phyloP scores from a whole-genome alignment of 2,888 invertebrate genomes.

The Euproctis similis region DNA sequence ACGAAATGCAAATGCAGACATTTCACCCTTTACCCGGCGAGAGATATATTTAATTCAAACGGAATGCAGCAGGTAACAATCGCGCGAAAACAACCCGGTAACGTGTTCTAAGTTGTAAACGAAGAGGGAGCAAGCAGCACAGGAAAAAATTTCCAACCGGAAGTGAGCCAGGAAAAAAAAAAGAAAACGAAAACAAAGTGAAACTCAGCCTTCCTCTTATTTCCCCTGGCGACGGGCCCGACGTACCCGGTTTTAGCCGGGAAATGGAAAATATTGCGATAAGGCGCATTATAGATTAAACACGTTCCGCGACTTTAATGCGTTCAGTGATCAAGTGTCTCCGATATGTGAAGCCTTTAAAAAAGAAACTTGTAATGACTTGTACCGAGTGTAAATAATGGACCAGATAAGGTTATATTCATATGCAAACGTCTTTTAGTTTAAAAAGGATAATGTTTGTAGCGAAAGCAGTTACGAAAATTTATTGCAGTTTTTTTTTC shows the following conservation, averaged over 20 bases:
- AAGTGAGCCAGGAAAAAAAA: no score
- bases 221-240: constrained; percentile 70
- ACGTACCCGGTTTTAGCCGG: constrained; percentile 58
- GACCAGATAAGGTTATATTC: constrained; percentile 38
- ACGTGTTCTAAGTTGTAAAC: constrained; percentile 73
- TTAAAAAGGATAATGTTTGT: constrained; percentile 10
- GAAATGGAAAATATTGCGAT: constrained; percentile 77
- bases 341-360: constrained; percentile 42
- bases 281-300: constrained; percentile 76
- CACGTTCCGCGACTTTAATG: constrained; percentile 60
- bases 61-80: constrained; percentile 68
- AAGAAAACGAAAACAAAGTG: constrained; percentile 68
- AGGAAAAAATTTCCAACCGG: constrained; percentile 57
- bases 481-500: constrained; percentile 2
- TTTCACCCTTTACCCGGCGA: constrained; percentile 60
- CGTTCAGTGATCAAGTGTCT: constrained; percentile 53
- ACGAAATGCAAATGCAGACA: constrained; percentile 69
- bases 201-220: constrained; percentile 73
- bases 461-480: constrained; percentile 6
- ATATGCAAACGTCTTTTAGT: constrained; percentile 41
- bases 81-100: constrained; percentile 60
- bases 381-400: constrained; percentile 44
- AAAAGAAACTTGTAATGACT: constrained; percentile 53
- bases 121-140: constrained; percentile 65
- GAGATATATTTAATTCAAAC: constrained; percentile 73